phyloP scores from a whole-genome alignment of 2,113 vertebrate species.

The Riparia riparia region DNA sequence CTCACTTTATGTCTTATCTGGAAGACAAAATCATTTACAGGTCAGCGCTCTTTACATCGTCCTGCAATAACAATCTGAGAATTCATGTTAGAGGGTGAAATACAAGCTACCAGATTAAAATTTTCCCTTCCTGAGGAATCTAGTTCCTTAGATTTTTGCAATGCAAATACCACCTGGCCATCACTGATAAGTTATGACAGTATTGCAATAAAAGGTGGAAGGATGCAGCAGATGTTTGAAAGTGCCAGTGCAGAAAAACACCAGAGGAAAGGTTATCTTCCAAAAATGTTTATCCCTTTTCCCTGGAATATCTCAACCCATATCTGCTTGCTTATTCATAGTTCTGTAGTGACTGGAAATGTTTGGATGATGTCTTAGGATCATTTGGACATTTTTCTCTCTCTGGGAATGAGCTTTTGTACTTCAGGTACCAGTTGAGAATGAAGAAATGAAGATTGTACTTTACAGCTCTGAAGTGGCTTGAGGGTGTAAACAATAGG shows the following conservation, averaged over 20 bases:
- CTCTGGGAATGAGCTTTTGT: neutral
- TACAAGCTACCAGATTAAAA: neutral
- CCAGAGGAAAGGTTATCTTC: neutral
- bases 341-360: neutral
- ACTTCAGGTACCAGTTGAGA: neutral
- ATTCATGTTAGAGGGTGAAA: neutral
- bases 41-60: neutral
- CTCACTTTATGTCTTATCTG: neutral
- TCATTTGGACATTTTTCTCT: neutral
- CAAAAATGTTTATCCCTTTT: neutral
- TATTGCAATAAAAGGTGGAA: neutral
- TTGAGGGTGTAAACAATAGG: neutral
- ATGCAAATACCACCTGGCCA: neutral
- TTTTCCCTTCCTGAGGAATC: neutral
- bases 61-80: neutral
- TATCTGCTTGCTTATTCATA: neutral
- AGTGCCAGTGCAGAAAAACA: neutral
- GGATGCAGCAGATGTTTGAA: neutral
- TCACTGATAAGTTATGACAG: neutral
- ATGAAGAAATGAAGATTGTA: neutral
- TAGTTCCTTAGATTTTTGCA: neutral
- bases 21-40: conserved; percentile 7
- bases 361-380: neutral
- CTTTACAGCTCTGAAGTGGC: neutral
- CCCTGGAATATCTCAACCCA: neutral